Conservation (phyloP, 2,113 vertebrate species). For the Cromileptes altivelis region DNA sequence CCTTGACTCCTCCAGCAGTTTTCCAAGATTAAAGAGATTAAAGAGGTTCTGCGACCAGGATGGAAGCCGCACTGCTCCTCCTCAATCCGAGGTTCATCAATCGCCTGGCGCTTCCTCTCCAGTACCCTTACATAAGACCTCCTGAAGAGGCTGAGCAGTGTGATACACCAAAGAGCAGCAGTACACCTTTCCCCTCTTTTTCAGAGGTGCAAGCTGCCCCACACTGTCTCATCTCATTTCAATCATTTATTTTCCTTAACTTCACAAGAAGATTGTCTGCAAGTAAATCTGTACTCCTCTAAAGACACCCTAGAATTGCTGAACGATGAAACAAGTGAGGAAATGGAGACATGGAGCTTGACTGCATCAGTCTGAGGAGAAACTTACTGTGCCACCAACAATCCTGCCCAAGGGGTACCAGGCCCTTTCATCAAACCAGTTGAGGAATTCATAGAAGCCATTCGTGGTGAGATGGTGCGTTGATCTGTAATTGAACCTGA, state of each 20-base stretch:
- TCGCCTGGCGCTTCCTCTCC: neutral
- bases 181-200: neutral
- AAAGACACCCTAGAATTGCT: neutral
- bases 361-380: constrained; percentile 1
- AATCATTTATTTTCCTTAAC: neutral
- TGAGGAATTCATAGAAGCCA: constrained; percentile 99
- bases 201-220: neutral
- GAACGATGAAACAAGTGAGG: neutral
- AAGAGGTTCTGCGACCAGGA: neutral
- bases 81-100: neutral
- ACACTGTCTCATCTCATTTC: neutral
- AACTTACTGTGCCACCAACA: constrained; percentile 98
- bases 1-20: neutral
- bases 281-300: neutral
- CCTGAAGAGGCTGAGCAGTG: neutral
- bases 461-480: constrained; percentile 99
- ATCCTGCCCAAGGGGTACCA: constrained; percentile 99
- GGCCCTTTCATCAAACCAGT: constrained; percentile 99
- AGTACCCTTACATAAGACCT: constrained; percentile 13
- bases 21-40: neutral
- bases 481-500: constrained; percentile 99
- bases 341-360: neutral
- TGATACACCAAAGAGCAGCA: neutral
- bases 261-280: neutral
- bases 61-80: neutral